Evolutionary conservation across 2,113 vertebrate genomes (phyloP).

Genomic region (Protobothrops flavoviridis): DNA sequence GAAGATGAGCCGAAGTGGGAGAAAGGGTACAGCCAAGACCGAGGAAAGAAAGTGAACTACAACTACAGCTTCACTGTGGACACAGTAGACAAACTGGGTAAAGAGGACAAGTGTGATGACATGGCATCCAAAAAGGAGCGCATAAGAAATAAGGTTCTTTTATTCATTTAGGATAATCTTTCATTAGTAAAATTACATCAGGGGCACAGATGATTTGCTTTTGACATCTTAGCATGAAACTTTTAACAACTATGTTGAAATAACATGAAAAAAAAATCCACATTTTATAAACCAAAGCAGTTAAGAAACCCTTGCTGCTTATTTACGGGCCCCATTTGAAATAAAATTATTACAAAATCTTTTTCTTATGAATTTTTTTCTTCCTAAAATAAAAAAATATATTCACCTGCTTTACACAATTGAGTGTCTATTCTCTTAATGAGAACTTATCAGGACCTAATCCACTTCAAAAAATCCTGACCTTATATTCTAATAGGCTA

Average conservation of each 20-base stretch:
- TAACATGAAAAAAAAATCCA: slow-evolving; percentile 14
- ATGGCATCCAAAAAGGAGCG: slow-evolving; percentile 84
- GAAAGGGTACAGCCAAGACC: slow-evolving; percentile 86
- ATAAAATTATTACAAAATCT: slow-evolving; percentile 6
- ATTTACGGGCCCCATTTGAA: background rate
- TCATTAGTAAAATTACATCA: slow-evolving; percentile 55
- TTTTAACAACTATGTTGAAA: slow-evolving; percentile 38
- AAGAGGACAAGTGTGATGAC: slow-evolving; percentile 84
- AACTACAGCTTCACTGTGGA: slow-evolving; percentile 79
- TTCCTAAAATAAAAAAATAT: background rate
- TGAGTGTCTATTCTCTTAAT: background rate
- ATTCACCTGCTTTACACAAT: background rate
- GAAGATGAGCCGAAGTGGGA: slow-evolving; percentile 91
- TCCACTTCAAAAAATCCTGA: background rate
- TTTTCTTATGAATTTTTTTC: slow-evolving; percentile 21
- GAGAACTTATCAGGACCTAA: background rate
- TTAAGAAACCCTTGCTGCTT: slow-evolving; percentile 2
- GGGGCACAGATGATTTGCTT: slow-evolving; percentile 46
- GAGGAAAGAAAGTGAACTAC: slow-evolving; percentile 85
- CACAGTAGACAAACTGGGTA: slow-evolving; percentile 80
- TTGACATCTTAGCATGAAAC: slow-evolving; percentile 38
- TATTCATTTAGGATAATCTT: slow-evolving; percentile 68
- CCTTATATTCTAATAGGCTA: background rate
- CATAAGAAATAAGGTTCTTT: slow-evolving; percentile 88
- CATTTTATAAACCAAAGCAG: slow-evolving; percentile 10